Conservation (phyloP, 2,888 invertebrate genomes). For the Melanostoma mellinum region DNA sequence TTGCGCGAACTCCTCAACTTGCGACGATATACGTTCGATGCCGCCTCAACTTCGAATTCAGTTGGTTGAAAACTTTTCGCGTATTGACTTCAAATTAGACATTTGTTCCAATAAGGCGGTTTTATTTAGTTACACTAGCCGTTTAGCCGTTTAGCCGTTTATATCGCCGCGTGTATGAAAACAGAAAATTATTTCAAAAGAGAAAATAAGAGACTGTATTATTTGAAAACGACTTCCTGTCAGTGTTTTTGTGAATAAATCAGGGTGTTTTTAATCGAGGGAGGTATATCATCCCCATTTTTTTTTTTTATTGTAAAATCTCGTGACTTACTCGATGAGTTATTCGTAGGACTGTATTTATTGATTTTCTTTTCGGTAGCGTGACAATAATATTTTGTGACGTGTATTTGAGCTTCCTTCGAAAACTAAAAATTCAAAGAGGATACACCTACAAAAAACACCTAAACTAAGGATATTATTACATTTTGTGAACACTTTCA, state of each 20-base stretch:
- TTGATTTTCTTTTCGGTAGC: constrained; percentile 64
- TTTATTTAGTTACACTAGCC: neutral
- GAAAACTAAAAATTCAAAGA: constrained; percentile 13
- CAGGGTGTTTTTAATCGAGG: constrained; percentile 6
- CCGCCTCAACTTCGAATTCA: constrained; percentile 68
- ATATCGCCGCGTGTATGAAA: constrained; percentile 15
- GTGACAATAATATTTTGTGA: constrained; percentile 49
- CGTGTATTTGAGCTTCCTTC: constrained; percentile 36
- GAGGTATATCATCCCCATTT: constrained; percentile 34
- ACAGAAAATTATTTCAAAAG: constrained; percentile 11
- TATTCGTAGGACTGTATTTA: constrained; percentile 53
- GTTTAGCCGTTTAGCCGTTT: constrained; percentile 29
- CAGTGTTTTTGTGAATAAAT: neutral
- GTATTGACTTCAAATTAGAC: constrained; percentile 61
- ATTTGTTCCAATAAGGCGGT: constrained; percentile 35
- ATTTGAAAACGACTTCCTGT: constrained; percentile 16
- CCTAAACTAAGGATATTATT: neutral
- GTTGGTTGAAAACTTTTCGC: constrained; percentile 70
- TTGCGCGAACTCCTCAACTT: constrained; percentile 67
- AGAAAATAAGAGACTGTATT: constrained; percentile 2
- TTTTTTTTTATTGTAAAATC: constrained; percentile 27
- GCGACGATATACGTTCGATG: constrained; percentile 73
- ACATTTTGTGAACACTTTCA: constrained; percentile 3
- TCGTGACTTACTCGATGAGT: constrained; percentile 56
- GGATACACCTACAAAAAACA: constrained; percentile 37